A percentile compares a stretch with the other conserved stretches of the same genome.
Conservation (phyloP, 2,113 vertebrate species). For the Calcarius ornatus region DNA sequence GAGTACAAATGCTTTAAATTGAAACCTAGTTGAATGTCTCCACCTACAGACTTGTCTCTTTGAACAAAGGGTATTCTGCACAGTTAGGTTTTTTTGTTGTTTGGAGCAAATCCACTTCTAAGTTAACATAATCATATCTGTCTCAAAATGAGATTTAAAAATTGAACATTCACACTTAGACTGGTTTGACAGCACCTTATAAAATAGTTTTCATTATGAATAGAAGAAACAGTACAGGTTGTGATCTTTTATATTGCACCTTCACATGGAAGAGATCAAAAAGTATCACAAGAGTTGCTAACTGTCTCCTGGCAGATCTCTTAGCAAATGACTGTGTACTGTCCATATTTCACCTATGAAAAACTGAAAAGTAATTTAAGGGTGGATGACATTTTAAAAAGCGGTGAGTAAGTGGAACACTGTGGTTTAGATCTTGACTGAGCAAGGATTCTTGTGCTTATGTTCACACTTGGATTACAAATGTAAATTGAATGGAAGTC, state of each 20-base stretch:
- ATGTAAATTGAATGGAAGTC: not conserved
- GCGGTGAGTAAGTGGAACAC: not conserved
- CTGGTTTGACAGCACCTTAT: not conserved
- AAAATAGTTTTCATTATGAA: not conserved
- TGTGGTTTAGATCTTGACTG: not conserved
- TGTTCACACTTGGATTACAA: not conserved
- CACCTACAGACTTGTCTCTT: conserved; percentile 14
- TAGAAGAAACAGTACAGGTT: not conserved
- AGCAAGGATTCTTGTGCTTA: not conserved
- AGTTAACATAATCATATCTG: not conserved
- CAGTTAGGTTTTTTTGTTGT: not conserved
- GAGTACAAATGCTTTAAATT: not conserved
- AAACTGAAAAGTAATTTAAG: not conserved
- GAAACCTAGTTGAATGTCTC: conserved; percentile 14
- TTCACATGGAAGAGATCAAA: not conserved
- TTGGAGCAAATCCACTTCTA: not conserved
- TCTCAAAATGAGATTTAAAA: not conserved
- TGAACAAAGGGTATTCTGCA: not conserved
- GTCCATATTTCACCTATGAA: not conserved
- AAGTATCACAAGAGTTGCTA: not conserved
- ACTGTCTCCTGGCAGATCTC: not conserved
- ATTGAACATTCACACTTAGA: not conserved
- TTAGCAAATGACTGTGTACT: not conserved
- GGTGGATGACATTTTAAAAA: not conserved
- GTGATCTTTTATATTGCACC: not conserved